Base-by-base conservation (phyloP, 2,797 vertebrate genomes). In the Pampus argenteus region DNA sequence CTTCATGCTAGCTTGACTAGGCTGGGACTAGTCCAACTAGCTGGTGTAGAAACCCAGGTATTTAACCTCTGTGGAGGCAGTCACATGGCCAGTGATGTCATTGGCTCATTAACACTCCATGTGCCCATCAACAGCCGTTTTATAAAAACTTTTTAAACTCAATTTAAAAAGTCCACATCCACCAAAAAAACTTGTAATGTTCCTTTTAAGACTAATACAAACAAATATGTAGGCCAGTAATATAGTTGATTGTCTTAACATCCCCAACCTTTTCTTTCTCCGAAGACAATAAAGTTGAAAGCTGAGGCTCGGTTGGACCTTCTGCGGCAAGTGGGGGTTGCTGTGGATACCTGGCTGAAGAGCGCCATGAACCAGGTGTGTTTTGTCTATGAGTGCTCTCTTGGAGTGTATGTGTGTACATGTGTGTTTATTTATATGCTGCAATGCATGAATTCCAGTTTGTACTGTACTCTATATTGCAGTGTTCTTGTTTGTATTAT, bases 361-460 rank as follows among this genome's bases (percentile, higher is more conserved):
- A 99, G 98, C 0, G 97, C 98, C 58, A 99, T 98, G 98, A 99
- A 97, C 85, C 97, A 99, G 91, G 96, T 97, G 66, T 40, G 84
- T 74, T 65, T 47, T 69, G 25, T 75, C 18, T 52, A 15, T 40
- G 18, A 36, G n/a, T 71, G 48, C 28, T 40, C 49, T 34, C 22
- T 25, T 11, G 1, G 29, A 31, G 15, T 49, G 48, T 36, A 23
- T 49, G 9, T 31, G 13, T 14, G 9, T 20, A 29, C 9, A 22
- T 14, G n/a, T 71, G 34, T 40, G 58, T 45, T n/a, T 58, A 28
- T 44, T 22, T 25, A 38, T 25, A 63, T 48, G 40, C 29, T 50
- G 28, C n/a, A 20, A 28, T 40, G 20, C 23, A 42, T 63, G 25
- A 54, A 55, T n/a, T 23, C 4, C 8, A 20, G 28, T 38, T 20